Percentiles rank a stretch among this genome's conserved stretches.
Evolutionary conservation across 2,113 vertebrate genomes (phyloP).

Genomic region (Passer montanus): DNA sequence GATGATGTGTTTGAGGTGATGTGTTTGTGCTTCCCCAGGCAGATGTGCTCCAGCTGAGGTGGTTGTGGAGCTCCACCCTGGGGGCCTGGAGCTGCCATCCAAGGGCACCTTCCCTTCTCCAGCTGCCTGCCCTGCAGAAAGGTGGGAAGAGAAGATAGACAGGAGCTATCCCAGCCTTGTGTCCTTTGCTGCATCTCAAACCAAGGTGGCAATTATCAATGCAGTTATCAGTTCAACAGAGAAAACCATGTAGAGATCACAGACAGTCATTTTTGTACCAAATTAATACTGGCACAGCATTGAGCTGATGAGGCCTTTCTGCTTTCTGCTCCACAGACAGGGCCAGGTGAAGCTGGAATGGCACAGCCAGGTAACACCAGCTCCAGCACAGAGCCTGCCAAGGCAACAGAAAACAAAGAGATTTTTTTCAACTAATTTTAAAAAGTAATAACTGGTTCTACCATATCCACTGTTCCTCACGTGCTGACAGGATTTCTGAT

Average conservation of each 20-base stretch:
- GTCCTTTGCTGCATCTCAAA: background rate
- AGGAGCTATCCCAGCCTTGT: background rate
- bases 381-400: background rate
- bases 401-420: background rate
- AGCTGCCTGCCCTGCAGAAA: background rate
- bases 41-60: background rate
- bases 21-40: background rate
- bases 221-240: background rate
- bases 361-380: background rate
- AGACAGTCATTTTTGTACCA: background rate
- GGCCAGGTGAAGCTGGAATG: rapidly evolving
- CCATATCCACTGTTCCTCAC: background rate
- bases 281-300: background rate
- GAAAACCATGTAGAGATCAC: background rate
- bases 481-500: background rate
- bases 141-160: background rate
- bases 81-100: background rate
- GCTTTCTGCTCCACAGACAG: background rate
- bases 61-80: background rate
- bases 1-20: no score
- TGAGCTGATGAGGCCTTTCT: background rate
- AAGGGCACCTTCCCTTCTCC: background rate
- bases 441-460: background rate
- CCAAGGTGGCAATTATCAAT: background rate
- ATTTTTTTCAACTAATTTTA: background rate